Conservation (phyloP, 2,888 invertebrate genomes). For the Stramonita haemastoma region DNA sequence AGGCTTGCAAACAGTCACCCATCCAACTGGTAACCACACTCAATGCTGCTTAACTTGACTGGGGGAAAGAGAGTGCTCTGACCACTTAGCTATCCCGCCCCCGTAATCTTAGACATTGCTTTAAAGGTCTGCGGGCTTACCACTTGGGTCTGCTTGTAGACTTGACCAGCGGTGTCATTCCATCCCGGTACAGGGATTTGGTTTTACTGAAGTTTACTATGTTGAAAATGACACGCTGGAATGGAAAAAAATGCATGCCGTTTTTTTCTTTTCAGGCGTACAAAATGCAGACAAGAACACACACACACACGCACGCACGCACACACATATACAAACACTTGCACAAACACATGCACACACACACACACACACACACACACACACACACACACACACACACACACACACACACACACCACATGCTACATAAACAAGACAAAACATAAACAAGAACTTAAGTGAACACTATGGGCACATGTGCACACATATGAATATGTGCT, state of each 20-base stretch:
- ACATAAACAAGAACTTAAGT: too few species aligned
- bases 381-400: too few species aligned
- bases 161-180: conserved; percentile 95
- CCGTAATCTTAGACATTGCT: neutral
- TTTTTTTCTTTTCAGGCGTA: neutral
- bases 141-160: conserved; percentile 94
- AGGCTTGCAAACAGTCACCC: neutral
- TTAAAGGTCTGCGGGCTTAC: conserved; percentile 80
- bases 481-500: too few species aligned
- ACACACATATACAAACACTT: neutral
- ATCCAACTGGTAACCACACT: too few species aligned
- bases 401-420: too few species aligned
- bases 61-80: too few species aligned
- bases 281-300: neutral
- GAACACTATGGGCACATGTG: too few species aligned
- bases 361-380: too few species aligned
- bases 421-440: too few species aligned
- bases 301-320: neutral
- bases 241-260: conserved; percentile 27
- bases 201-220: conserved; percentile 97
- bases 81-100: too few species aligned
- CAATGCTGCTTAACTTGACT: too few species aligned
- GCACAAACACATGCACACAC: too few species aligned
- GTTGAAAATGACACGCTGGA: conserved; percentile 95
- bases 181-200: conserved; percentile 90